Percentiles rank a stretch among this genome's conserved stretches.
phyloP scores from a whole-genome alignment of 2,113 vertebrate genomes.

The Silurus meridionalis region DNA sequence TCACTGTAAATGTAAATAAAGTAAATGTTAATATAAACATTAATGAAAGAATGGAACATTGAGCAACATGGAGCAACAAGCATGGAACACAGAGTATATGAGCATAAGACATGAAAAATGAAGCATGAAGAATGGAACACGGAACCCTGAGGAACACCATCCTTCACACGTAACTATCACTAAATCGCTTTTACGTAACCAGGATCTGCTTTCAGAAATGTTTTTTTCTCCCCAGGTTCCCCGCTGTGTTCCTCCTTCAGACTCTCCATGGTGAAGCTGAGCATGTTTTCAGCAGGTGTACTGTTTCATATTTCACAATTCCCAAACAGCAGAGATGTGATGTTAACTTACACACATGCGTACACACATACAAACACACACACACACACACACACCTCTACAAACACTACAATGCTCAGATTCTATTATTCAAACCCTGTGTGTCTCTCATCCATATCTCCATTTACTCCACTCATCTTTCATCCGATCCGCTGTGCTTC shows the following conservation, averaged over 20 bases:
- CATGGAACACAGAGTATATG: too few relatives aligned
- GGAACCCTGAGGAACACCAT: constrained; percentile 5
- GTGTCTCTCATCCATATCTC: not conserved
- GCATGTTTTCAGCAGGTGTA: not conserved
- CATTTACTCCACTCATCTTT: constrained; percentile 13
- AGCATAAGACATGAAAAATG: too few relatives aligned
- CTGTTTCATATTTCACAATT: not conserved
- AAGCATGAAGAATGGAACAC: not conserved
- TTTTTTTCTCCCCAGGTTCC: not conserved
- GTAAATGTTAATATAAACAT: not conserved
- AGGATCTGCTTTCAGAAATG: not conserved
- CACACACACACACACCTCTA: not conserved
- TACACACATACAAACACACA: not conserved
- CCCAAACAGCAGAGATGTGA: not conserved
- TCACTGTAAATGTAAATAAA: not conserved
- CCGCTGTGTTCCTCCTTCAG: not conserved
- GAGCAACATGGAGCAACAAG: too few relatives aligned
- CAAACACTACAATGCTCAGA: not conserved
- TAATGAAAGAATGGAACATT: too few relatives aligned
- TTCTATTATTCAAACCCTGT: constrained; percentile 9
- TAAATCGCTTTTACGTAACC: not conserved
- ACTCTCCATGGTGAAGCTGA: not conserved
- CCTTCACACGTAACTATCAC: not conserved
- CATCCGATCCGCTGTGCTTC: constrained; percentile 5
- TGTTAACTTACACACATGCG: not conserved